Percentiles rank a stretch among this genome's conserved stretches.
phyloP scores from a whole-genome alignment of 1,140 invertebrate genomes.

The Pseudomyrmex flavicornis region DNA sequence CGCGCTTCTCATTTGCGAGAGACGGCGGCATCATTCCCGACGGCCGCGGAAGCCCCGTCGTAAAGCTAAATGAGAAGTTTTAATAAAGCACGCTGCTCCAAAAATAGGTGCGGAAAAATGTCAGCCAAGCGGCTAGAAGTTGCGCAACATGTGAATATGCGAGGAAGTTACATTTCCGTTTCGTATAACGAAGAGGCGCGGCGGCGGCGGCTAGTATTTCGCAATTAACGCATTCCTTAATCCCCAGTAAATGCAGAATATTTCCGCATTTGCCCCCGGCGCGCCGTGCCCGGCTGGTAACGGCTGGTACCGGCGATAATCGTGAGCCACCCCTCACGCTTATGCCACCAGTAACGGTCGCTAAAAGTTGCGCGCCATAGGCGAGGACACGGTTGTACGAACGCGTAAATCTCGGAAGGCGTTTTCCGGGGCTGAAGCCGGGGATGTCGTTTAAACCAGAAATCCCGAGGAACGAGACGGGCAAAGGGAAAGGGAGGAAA shows the following conservation, averaged over 20 bases:
- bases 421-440: conserved; percentile 13
- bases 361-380: conserved; percentile 46
- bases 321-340: conserved; percentile 49
- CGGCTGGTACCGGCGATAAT: conserved; percentile 60
- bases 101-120: conserved; percentile 46
- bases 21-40: conserved; percentile 19
- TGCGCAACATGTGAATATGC: conserved; percentile 60
- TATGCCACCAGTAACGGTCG: conserved; percentile 47
- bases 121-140: conserved; percentile 50
- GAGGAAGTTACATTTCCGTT: conserved; percentile 72
- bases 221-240: conserved; percentile 81
- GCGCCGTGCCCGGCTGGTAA: conserved; percentile 29
- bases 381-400: conserved; percentile 44
- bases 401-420: conserved; percentile 72
- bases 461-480: conserved; percentile 33
- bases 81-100: conserved; percentile 48
- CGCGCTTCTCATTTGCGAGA: conserved; percentile 43
- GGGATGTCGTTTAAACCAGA: conserved; percentile 39
- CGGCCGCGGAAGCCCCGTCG: conserved; percentile 23
- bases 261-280: conserved; percentile 62
- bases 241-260: conserved; percentile 77
- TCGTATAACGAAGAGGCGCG: conserved; percentile 60
- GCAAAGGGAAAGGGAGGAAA: conserved; percentile 40
- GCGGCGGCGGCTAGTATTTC: conserved; percentile 73
- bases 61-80: conserved; percentile 56